Conservation (phyloP, 2,888 invertebrate genomes). For the Zygaena filipendulae region DNA sequence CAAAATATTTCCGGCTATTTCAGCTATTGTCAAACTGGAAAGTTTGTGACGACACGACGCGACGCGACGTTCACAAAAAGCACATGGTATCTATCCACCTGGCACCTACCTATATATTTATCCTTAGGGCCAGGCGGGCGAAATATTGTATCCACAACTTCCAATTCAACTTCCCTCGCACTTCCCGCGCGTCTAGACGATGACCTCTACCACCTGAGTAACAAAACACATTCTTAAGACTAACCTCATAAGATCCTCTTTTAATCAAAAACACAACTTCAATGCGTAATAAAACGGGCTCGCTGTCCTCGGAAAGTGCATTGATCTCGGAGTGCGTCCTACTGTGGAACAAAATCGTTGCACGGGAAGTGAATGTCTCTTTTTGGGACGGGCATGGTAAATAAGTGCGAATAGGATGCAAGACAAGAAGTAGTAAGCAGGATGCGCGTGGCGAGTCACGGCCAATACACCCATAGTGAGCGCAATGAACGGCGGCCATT, state of each 20-base stretch:
- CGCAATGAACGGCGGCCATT: constrained; percentile 63
- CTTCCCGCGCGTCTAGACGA: constrained; percentile 60
- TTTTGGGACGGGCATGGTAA: constrained; percentile 29
- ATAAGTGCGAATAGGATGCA: constrained; percentile 44
- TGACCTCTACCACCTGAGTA: constrained; percentile 28
- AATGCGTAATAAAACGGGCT: constrained; percentile 55
- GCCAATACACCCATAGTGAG: constrained; percentile 64
- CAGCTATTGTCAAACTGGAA: too few relatives aligned
- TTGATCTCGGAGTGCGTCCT: constrained; percentile 64
- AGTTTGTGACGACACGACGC: too few relatives aligned
- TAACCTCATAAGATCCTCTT: constrained; percentile 40
- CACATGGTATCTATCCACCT: too few relatives aligned
- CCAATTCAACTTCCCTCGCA: too few relatives aligned
- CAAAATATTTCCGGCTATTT: too few relatives aligned
- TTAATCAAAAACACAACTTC: constrained; percentile 29
- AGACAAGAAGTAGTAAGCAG: constrained; percentile 55
- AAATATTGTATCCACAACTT: too few relatives aligned
- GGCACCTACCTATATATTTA: too few relatives aligned
- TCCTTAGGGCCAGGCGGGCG: too few relatives aligned
- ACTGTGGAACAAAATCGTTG: constrained; percentile 62
- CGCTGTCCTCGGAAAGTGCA: constrained; percentile 66
- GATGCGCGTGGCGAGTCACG: constrained; percentile 60
- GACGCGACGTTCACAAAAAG: too few relatives aligned
- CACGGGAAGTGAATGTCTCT: constrained; percentile 53
- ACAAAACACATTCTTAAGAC: constrained; percentile 10